These are phyloP conservation scores for Heterodera carotae DNA, from an alignment of 1,140 invertebrate genomes.

Conservation along the genomic window DNA sequence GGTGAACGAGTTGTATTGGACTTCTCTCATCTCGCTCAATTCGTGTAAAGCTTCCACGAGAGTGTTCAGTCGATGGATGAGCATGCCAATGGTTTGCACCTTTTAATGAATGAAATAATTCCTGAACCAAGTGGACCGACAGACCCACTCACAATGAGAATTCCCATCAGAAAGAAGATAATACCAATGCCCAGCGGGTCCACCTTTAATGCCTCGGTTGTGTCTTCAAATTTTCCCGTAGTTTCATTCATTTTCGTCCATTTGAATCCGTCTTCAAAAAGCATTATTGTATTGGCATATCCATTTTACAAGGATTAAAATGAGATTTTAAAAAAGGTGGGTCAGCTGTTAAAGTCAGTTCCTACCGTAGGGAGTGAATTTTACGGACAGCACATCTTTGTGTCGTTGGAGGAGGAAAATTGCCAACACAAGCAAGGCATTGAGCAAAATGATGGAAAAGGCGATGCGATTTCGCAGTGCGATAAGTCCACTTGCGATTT, in stretches of 20 bases:
- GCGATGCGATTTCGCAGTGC: conserved; percentile 69
- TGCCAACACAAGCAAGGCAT: conserved; percentile 69
- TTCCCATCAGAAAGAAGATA: conserved; percentile 67
- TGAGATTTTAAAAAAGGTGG: background rate
- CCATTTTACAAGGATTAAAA: too few species aligned
- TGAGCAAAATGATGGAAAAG: conserved; percentile 69
- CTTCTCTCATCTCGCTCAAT: conserved; percentile 48
- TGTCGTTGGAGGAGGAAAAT: conserved; percentile 68
- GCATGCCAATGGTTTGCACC: conserved; percentile 66
- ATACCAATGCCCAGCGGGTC: conserved; percentile 69
- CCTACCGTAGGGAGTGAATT: conserved; percentile 54
- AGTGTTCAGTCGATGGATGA: conserved; percentile 68
- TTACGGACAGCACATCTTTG: conserved; percentile 65
- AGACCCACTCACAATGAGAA: conserved; percentile 67
- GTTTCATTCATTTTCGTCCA: conserved; percentile 64
- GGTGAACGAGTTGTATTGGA: conserved; percentile 18
- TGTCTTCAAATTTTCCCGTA: conserved; percentile 56
- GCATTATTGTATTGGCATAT: background rate
- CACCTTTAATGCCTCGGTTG: conserved; percentile 59
- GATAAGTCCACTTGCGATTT: conserved; percentile 65
- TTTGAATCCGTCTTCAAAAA: conserved; percentile 54
- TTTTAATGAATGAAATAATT: conserved; percentile 14
- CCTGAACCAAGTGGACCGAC: conserved; percentile 41
- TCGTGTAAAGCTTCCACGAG: conserved; percentile 62
- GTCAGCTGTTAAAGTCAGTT: conserved; percentile 6